Evolutionary conservation across 2,113 vertebrate species (phyloP).

Genomic region (Eidolon helvum): DNA sequence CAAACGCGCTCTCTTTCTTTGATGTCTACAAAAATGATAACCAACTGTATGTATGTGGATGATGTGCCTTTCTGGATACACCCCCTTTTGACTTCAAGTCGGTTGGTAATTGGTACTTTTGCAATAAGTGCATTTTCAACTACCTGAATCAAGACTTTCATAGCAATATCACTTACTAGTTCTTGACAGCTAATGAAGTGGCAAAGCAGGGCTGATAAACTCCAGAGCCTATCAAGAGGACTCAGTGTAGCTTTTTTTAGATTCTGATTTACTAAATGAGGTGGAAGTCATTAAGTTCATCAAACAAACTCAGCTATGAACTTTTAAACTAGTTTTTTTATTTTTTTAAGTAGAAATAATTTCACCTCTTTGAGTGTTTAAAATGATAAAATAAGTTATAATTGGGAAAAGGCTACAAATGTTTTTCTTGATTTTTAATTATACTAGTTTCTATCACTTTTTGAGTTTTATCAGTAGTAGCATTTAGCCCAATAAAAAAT

Average conservation of each 20-base stretch:
- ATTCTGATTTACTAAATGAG: conserved; percentile 54
- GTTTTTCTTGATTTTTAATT: not conserved
- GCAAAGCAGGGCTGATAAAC: conserved; percentile 63
- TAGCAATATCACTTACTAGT: conserved; percentile 45
- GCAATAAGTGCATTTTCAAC: conserved; percentile 42
- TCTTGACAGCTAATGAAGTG: conserved; percentile 71
- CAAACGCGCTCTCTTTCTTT: not conserved
- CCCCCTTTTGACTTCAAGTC: conserved; percentile 37
- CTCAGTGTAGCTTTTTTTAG: conserved; percentile 8
- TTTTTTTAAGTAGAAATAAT: conserved; percentile 6
- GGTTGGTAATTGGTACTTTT: conserved; percentile 55
- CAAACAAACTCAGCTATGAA: conserved; percentile 49
- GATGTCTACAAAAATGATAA: conserved; percentile 48
- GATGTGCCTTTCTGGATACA: conserved; percentile 24
- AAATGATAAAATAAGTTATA: conserved; percentile 2
- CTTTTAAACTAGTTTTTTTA: conserved; percentile 57
- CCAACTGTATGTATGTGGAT: conserved; percentile 7
- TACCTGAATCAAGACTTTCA: conserved; percentile 3
- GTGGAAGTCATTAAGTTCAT: conserved; percentile 55
- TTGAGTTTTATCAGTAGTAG: not conserved
- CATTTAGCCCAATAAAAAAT: conserved; percentile 41
- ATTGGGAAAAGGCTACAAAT: not conserved
- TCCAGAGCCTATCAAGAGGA: conserved; percentile 47
- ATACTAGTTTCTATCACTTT: not conserved
- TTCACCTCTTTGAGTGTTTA: not conserved